These are phyloP conservation scores for Enhydra lutris DNA, from an alignment of 2,113 vertebrate genomes.

Conservation along the genomic window DNA sequence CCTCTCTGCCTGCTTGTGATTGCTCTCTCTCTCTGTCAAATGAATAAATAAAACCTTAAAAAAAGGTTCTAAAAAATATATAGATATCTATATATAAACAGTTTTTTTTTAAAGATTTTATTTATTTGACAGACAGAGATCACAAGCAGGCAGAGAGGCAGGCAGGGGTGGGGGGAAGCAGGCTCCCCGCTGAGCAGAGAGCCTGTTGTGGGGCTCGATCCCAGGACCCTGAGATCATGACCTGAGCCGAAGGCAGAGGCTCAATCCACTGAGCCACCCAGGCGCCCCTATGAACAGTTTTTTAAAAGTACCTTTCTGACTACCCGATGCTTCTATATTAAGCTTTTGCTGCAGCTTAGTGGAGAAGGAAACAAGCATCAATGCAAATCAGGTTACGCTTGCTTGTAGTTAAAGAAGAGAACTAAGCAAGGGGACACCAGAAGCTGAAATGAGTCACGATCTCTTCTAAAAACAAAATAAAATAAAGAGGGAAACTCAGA, in stretches of 20 bases:
- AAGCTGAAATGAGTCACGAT: background rate
- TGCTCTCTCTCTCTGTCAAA: too few species aligned
- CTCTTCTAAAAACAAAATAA: background rate
- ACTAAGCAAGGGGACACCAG: background rate
- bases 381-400: background rate
- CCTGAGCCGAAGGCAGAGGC: too few species aligned
- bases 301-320: background rate
- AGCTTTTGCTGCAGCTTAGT: background rate
- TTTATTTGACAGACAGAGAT: too few species aligned
- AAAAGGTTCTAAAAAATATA: too few species aligned
- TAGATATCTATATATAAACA: background rate
- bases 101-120: background rate
- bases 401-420: background rate
- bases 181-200: too few species aligned
- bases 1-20: too few species aligned
- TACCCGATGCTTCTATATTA: background rate
- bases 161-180: too few species aligned
- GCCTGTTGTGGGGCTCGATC: too few species aligned
- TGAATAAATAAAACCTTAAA: too few species aligned
- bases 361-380: background rate
- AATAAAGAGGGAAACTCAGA: background rate
- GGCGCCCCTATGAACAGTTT: background rate
- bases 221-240: too few species aligned
- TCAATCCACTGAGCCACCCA: too few species aligned
- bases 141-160: too few species aligned